These are phyloP conservation scores for Nibea albiflora DNA, from an alignment of 2,113 vertebrate genomes.

Conservation along the genomic window DNA sequence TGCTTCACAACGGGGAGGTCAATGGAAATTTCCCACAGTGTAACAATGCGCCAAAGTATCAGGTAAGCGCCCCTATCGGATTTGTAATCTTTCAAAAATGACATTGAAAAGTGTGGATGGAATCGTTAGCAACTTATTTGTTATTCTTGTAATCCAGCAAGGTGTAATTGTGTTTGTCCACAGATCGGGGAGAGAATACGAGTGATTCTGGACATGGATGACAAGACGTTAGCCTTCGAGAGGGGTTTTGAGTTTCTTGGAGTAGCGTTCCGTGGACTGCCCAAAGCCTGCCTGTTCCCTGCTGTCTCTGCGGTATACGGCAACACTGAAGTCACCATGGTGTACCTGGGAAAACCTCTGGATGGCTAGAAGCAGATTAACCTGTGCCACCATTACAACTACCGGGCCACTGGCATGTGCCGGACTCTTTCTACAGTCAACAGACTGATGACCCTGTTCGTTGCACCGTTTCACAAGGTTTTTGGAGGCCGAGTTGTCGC, in stretches of 20 bases:
- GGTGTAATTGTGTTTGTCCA: slow-evolving; percentile 53
- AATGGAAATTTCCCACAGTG: slow-evolving; percentile 98
- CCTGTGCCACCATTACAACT: slow-evolving; percentile 22
- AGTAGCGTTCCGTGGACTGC: slow-evolving; percentile 96
- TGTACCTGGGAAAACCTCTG: slow-evolving; percentile 97
- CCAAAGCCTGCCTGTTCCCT: slow-evolving; percentile 96
- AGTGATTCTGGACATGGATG: slow-evolving; percentile 99
- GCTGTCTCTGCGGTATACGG: slow-evolving; percentile 98
- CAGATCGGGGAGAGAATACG: slow-evolving; percentile 99
- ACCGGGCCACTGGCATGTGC: neutral
- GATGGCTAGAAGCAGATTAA: slow-evolving; percentile 87
- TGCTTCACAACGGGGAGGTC: slow-evolving; percentile 97
- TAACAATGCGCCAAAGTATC: slow-evolving; percentile 99
- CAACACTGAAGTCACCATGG: slow-evolving; percentile 99
- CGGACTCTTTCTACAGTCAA: slow-evolving; percentile 14
- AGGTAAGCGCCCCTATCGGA: slow-evolving; percentile 82
- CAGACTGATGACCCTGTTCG: slow-evolving; percentile 22
- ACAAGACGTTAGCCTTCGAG: slow-evolving; percentile 98
- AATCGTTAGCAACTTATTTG: neutral
- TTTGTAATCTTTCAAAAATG: neutral
- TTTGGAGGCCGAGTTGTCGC: slow-evolving; percentile 2
- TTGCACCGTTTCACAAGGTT: slow-evolving; percentile 25
- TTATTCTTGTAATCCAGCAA: neutral
- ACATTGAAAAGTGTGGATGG: neutral
- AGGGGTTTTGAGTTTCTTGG: slow-evolving; percentile 98